A percentile compares a stretch with the other conserved stretches of the same genome.
Conservation (phyloP, 1,140 invertebrate genomes). For the Lordiphosa stackelbergi region DNA sequence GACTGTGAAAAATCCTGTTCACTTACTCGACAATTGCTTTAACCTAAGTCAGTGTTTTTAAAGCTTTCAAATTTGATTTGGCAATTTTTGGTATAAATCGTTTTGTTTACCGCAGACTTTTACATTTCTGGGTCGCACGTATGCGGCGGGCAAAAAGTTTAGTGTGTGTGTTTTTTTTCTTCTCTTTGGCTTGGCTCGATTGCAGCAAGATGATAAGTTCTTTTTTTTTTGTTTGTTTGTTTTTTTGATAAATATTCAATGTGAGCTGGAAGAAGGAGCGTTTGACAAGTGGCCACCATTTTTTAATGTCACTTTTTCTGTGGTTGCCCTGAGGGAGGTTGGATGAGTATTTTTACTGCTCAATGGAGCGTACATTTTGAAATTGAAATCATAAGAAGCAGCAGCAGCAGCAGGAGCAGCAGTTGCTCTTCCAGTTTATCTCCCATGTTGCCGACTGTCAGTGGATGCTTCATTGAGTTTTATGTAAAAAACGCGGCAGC, state of each 20-base stretch:
- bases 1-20: too few relatives aligned
- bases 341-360: slow-evolving; percentile 40
- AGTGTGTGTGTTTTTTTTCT: neutral
- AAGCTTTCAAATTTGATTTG: too few relatives aligned
- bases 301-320: slow-evolving; percentile 72
- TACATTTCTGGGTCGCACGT: too few relatives aligned
- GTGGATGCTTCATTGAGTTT: slow-evolving; percentile 68
- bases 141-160: too few relatives aligned
- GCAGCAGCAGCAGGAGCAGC: slow-evolving; percentile 21
- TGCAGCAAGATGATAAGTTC: slow-evolving; percentile 46
- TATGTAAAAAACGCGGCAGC: slow-evolving; percentile 54
- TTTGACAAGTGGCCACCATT: slow-evolving; percentile 69
- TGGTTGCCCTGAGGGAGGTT: neutral
- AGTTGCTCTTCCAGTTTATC: slow-evolving; percentile 53
- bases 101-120: too few relatives aligned
- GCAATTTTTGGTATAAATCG: too few relatives aligned
- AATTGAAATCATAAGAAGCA: slow-evolving; percentile 65
- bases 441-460: slow-evolving; percentile 42
- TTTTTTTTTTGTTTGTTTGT: too few relatives aligned
- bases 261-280: slow-evolving; percentile 15
- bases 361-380: slow-evolving; percentile 73
- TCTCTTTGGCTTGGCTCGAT: slow-evolving; percentile 5
- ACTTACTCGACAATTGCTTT: slow-evolving; percentile 3
- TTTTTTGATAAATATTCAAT: slow-evolving; percentile 39
- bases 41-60: too few relatives aligned